A percentile compares a stretch with the other conserved stretches of the same genome.
phyloP scores from a whole-genome alignment of 1,140 invertebrate species.

The Amphibalanus amphitrite region DNA sequence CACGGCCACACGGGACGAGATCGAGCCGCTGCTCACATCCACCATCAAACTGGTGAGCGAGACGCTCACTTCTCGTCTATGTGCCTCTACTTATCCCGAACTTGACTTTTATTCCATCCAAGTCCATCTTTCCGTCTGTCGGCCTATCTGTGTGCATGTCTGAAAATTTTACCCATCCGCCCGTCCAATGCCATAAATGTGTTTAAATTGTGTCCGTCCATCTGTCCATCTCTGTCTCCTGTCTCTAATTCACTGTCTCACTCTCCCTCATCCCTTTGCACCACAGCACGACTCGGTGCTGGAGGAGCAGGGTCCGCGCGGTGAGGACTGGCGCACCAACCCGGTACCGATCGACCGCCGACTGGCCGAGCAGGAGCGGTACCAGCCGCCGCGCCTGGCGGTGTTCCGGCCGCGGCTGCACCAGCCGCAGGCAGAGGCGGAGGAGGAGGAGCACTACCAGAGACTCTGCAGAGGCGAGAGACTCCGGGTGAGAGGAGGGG shows the following conservation, averaged over 20 bases:
- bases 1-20: conserved; percentile 23
- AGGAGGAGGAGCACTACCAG: conserved; percentile 29
- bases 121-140: no score
- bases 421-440: conserved; percentile 20
- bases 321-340: conserved; percentile 22
- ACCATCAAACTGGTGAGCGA: conserved; percentile 24
- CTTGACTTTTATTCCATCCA: no score
- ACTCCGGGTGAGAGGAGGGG: conserved; percentile 15
- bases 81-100: no score
- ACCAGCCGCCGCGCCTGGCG: conserved; percentile 7
- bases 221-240: no score
- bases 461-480: conserved; percentile 32
- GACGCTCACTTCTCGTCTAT: no score
- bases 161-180: no score
- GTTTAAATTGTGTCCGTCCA: no score
- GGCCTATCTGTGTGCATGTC: no score
- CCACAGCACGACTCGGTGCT: conserved; percentile 15
- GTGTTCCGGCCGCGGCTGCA: conserved; percentile 20
- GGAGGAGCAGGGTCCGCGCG: conserved; percentile 19
- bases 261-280: neutral
- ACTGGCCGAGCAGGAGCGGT: conserved; percentile 12
- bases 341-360: conserved; percentile 20
- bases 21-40: conserved; percentile 24
- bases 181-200: no score
- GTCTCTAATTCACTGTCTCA: no score